Conservation (phyloP, 2,797 vertebrate genomes). For the Coccyzus lansbergi region DNA sequence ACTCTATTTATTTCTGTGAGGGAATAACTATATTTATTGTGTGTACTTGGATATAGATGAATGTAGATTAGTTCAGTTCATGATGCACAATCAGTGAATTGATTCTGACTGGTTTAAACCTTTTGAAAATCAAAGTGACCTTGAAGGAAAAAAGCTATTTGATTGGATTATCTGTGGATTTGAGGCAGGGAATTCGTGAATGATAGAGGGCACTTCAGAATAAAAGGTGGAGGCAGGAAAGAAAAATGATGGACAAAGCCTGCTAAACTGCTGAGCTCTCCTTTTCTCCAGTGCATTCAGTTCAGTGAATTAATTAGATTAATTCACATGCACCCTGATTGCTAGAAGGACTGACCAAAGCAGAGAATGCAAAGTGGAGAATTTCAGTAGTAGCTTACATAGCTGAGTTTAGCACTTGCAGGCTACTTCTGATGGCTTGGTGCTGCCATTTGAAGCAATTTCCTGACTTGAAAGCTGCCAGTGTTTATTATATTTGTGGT, state of each 20-base stretch:
- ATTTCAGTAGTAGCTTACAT: not conserved
- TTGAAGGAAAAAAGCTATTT: not conserved
- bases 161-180: not conserved
- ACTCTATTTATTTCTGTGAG: not conserved
- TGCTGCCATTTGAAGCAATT: not conserved
- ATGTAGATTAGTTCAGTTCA: not conserved
- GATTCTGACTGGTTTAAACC: constrained; percentile 11
- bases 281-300: constrained; percentile 24
- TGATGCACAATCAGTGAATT: not conserved
- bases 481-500: not conserved
- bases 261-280: constrained; percentile 43
- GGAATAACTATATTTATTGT: not conserved
- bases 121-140: constrained; percentile 6
- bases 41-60: not conserved
- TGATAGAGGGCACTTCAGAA: constrained; percentile 6
- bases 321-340: not conserved
- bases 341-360: constrained; percentile 8
- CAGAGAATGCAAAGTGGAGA: no score
- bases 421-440: fast-evolving
- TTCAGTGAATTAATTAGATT: constrained; percentile 49
- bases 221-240: not conserved
- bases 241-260: not conserved
- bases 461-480: not conserved
- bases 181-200: not conserved
- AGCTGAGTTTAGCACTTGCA: not conserved